Percentiles rank a stretch among this genome's conserved stretches.
These are phyloP conservation scores for Tupaia tana DNA, from an alignment of 2,113 vertebrate species.

Conservation along the genomic window DNA sequence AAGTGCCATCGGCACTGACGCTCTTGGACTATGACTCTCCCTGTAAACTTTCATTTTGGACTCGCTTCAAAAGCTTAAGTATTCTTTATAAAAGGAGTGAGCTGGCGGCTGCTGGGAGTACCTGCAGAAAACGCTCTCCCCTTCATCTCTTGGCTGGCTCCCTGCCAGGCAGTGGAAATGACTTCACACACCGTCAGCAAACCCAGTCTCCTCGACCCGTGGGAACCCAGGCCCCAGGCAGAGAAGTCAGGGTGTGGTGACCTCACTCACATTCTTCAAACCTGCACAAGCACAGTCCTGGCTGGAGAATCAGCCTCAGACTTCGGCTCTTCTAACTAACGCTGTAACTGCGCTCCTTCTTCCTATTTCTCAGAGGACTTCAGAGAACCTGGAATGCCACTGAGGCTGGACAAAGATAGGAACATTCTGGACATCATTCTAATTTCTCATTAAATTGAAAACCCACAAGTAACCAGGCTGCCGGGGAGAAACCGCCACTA, in stretches of 20 bases:
- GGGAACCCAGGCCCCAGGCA: constrained; percentile 52
- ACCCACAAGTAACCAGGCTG: neutral
- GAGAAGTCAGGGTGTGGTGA: constrained; percentile 52
- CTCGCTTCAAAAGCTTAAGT: constrained; percentile 49
- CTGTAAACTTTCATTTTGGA: constrained; percentile 63
- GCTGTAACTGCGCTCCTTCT: constrained; percentile 16
- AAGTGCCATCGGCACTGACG: constrained; percentile 65
- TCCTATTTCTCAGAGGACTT: constrained; percentile 52
- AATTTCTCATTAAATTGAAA: constrained; percentile 48
- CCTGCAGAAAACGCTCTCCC: neutral
- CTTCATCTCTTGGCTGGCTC: constrained; percentile 24
- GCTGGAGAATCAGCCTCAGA: constrained; percentile 32
- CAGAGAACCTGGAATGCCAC: neutral
- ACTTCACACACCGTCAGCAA: neutral
- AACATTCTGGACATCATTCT: constrained; percentile 14
- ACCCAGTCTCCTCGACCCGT: neutral
- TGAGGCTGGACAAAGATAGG: neutral
- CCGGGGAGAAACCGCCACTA: neutral
- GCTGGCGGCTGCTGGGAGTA: constrained; percentile 10
- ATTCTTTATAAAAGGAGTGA: constrained; percentile 68
- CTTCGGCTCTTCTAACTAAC: constrained; percentile 44
- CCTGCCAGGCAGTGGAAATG: constrained; percentile 44
- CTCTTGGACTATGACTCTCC: constrained; percentile 69
- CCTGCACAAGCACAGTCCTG: constrained; percentile 33
- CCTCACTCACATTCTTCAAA: constrained; percentile 5